Base-by-base conservation (phyloP, 2,888 invertebrate species). In the Cerastis rubricosa region DNA sequence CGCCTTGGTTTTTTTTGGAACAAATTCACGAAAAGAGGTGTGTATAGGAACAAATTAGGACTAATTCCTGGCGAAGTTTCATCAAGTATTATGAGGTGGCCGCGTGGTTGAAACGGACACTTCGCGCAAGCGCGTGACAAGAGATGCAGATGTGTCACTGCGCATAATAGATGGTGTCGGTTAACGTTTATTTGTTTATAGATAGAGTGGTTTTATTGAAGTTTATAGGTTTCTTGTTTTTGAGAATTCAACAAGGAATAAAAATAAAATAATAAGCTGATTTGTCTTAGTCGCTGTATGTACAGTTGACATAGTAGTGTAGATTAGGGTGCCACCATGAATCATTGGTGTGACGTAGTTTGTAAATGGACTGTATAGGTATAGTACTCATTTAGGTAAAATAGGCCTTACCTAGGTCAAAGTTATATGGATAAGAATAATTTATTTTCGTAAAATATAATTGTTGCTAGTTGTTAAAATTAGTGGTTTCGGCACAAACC, bases 41-140 rank as follows among this genome's bases (percentile, higher is more conserved):
- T n/a, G n/a, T n/a, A n/a, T n/a, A n/a, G n/a, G n/a, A n/a, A n/a
- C n/a, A n/a, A n/a, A n/a, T n/a, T n/a, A n/a, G n/a, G n/a, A n/a
- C n/a, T n/a, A n/a, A n/a, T n/a, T n/a, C n/a, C n/a, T n/a, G n/a
- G n/a, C n/a, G n/a, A n/a, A n/a, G n/a, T n/a, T n/a, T n/a, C n/a
- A n/a, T n/a, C n/a, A n/a, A n/a, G n/a, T n/a, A n/a, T n/a, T n/a
- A n/a, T n/a, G n/a, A n/a, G n/a, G n/a, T n/a, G n/a, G n/a, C n/a
- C n/a, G n/a, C n/a, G n/a, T n/a, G n/a, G n/a, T n/a, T n/a, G n/a
- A n/a, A n/a, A n/a, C n/a, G n/a, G n/a, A n/a, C n/a, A n/a, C 81
- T 85, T 68, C 67, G 66, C 71, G 43, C 71, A 72, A 35, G 70
- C 66, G 66, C 61, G 19, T 81, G 67, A 68, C 76, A 49, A 7